Evolutionary conservation across 2,113 vertebrate species (phyloP).

Genomic region (Tricholaema leucomelas): DNA sequence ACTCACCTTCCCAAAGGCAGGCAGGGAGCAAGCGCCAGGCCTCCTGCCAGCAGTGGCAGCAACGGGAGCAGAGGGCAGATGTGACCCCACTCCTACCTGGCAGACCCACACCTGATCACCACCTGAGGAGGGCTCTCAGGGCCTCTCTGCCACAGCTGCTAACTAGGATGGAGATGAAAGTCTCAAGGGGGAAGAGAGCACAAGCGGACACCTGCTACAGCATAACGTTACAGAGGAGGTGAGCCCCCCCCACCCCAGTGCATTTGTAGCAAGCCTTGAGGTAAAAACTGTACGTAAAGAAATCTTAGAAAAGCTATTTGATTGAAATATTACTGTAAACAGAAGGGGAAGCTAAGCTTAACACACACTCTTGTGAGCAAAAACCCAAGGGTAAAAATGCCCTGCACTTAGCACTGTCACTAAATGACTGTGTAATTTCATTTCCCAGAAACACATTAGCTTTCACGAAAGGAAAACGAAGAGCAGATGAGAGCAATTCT

Average conservation of each 20-base stretch:
- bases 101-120: conserved; percentile 78
- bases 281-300: background rate
- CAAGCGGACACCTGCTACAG: conserved; percentile 72
- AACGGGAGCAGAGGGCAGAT: conserved; percentile 66
- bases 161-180: background rate
- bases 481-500: conserved; percentile 74
- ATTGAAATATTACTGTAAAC: conserved; percentile 53
- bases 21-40: background rate
- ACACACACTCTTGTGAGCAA: conserved; percentile 21
- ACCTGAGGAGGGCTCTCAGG: conserved; percentile 72
- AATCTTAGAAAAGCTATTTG: background rate
- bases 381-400: conserved; percentile 67
- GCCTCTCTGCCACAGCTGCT: conserved; percentile 47
- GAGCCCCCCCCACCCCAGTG: background rate
- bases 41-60: background rate
- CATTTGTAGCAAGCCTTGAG: background rate
- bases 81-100: conserved; percentile 67
- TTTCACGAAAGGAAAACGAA: conserved; percentile 78
- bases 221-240: conserved; percentile 16
- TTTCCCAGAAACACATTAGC: conserved; percentile 81
- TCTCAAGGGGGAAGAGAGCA: background rate
- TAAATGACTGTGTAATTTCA: conserved; percentile 79
- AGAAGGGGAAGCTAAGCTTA: conserved; percentile 48
- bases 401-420: conserved; percentile 68
- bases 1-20: background rate